Evolutionary conservation across 2,888 invertebrate genomes (phyloP).

Genomic region (Drosophila prolongata): DNA sequence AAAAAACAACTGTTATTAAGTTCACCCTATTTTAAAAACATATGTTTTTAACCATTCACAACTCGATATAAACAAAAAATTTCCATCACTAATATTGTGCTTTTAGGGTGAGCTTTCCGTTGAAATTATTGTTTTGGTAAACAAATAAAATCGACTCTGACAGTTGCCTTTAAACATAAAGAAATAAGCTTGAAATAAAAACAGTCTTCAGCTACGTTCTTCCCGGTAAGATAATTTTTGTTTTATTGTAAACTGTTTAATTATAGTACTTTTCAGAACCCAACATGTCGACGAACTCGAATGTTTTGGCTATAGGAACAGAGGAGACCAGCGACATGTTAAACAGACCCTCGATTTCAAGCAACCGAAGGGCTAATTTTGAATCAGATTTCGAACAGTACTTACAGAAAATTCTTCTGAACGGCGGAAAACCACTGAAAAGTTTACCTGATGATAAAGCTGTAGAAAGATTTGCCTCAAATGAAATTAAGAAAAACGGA

Average conservation of each 20-base stretch:
- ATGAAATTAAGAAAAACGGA: conserved; percentile 5
- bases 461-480: conserved; percentile 3
- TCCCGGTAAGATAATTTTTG: too few species aligned
- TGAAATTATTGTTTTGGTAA: too few species aligned
- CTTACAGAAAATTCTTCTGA: conserved; percentile 14
- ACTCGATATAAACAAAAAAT: neutral
- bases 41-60: neutral
- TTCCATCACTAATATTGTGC: conserved; percentile 20
- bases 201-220: too few species aligned
- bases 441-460: neutral
- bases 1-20: neutral
- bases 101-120: conserved; percentile 1
- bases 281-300: conserved; percentile 1
- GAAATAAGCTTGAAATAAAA: neutral
- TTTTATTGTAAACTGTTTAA: too few species aligned
- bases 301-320: conserved; percentile 7
- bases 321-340: neutral
- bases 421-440: neutral
- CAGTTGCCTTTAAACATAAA: conserved; percentile 3
- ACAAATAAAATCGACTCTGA: neutral
- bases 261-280: neutral
- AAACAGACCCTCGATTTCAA: neutral
- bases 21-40: neutral
- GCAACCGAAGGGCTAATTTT: neutral
- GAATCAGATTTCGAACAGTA: neutral